Conservation (phyloP, 1,140 invertebrate genomes). For the Nephila pilipes region DNA sequence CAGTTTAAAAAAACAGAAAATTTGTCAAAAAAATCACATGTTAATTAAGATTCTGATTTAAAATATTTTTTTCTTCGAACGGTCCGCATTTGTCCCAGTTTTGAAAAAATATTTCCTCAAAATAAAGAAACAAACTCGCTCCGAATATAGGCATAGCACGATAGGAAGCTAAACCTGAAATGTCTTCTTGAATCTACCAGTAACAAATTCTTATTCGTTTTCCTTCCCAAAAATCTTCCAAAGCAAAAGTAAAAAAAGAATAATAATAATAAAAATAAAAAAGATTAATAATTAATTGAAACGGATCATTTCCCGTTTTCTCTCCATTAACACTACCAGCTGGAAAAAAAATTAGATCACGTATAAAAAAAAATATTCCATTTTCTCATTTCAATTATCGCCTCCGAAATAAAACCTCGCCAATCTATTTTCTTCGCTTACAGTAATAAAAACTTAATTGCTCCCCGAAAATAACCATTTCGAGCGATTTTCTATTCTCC, state of each 20-base stretch:
- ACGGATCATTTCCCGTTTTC: not conserved
- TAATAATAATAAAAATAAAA: not conserved
- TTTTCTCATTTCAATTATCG: constrained; percentile 34
- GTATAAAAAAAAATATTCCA: not conserved
- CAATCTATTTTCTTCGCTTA: constrained; percentile 10
- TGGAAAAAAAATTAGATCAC: not conserved
- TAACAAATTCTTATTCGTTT: too few relatives aligned
- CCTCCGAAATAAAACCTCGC: not conserved
- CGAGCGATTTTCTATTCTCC: not conserved
- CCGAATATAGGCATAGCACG: too few relatives aligned
- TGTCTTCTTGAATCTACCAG: too few relatives aligned
- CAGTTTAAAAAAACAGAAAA: too few relatives aligned
- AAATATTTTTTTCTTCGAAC: too few relatives aligned
- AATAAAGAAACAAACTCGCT: too few relatives aligned
- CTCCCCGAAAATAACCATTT: not conserved
- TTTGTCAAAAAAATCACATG: too few relatives aligned
- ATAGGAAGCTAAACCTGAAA: too few relatives aligned
- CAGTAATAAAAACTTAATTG: constrained; percentile 9
- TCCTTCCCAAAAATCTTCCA: not conserved
- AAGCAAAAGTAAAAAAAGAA: not conserved
- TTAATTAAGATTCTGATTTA: too few relatives aligned
- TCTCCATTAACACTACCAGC: not conserved
- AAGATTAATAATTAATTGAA: not conserved
- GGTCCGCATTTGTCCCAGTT: too few relatives aligned
- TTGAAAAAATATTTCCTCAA: too few relatives aligned